Conservation (phyloP, 2,113 vertebrate species). For the Scomber scombrus region DNA sequence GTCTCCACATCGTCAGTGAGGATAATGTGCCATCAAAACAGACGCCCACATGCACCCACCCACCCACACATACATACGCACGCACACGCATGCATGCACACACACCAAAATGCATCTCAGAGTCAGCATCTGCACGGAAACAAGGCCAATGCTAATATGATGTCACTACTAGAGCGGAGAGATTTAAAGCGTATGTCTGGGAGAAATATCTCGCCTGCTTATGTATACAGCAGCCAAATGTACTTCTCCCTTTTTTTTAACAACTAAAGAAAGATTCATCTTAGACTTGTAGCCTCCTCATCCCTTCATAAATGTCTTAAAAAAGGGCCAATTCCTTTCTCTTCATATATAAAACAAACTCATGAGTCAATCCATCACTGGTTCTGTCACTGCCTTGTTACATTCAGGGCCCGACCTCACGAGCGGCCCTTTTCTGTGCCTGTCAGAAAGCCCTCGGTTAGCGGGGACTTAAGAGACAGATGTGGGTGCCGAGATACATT, state of each 20-base stretch:
- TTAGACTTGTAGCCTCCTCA: slow-evolving; percentile 43
- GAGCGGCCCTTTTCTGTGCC: slow-evolving; percentile 47
- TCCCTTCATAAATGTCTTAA: slow-evolving; percentile 51
- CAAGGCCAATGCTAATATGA: slow-evolving; percentile 68
- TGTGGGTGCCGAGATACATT: slow-evolving; percentile 30
- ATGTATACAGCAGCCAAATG: slow-evolving; percentile 62
- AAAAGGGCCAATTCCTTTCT: slow-evolving; percentile 44
- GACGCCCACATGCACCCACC: not conserved
- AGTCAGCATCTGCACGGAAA: slow-evolving; percentile 58
- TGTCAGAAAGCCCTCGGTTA: slow-evolving; percentile 71
- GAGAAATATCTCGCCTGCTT: slow-evolving; percentile 56
- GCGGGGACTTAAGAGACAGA: slow-evolving; percentile 48
- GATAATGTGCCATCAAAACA: slow-evolving; percentile 58
- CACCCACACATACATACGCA: slow-evolving; percentile 11
- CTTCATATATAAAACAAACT: slow-evolving; percentile 71
- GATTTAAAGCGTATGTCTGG: slow-evolving; percentile 59
- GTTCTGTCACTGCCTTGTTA: slow-evolving; percentile 67
- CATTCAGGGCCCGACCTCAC: slow-evolving; percentile 53
- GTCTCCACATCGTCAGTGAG: slow-evolving; percentile 50
- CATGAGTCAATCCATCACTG: slow-evolving; percentile 61
- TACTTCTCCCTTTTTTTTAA: slow-evolving; percentile 24
- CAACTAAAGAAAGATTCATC: slow-evolving; percentile 43
- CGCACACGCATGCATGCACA: not conserved
- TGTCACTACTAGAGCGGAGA: slow-evolving; percentile 45
- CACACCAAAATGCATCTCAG: slow-evolving; percentile 38